These are phyloP conservation scores for Drosophila emarginata DNA, from an alignment of 2,888 invertebrate species.

Conservation along the genomic window DNA sequence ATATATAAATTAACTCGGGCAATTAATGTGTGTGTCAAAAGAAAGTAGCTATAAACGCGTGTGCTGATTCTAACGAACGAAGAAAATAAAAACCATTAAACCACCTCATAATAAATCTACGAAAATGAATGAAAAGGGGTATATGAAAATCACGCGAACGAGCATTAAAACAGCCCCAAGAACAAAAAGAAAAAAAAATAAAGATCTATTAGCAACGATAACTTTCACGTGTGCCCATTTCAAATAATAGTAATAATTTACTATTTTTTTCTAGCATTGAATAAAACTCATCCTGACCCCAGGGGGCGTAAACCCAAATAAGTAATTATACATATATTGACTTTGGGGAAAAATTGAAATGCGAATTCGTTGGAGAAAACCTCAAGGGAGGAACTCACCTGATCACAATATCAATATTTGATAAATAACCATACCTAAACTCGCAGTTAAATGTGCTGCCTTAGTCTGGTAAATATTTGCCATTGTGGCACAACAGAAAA, in stretches of 20 bases:
- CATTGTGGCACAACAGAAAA: background rate
- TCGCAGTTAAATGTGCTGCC: background rate
- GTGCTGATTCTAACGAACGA: constrained; percentile 7
- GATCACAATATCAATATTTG: constrained; percentile 4
- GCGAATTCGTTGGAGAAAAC: background rate
- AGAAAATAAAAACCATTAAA: constrained; percentile 32
- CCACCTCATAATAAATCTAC: constrained; percentile 33
- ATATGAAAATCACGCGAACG: constrained; percentile 24
- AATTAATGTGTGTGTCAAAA: background rate
- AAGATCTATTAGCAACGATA: constrained; percentile 37
- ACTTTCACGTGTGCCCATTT: constrained; percentile 40
- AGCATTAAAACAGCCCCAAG: background rate
- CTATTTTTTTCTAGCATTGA: background rate
- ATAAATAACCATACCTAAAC: constrained; percentile 5
- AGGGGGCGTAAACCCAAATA: constrained; percentile 34
- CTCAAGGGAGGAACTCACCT: background rate
- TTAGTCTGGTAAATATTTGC: background rate
- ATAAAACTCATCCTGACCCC: background rate
- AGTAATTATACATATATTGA: constrained; percentile 56
- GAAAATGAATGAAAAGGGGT: constrained; percentile 4
- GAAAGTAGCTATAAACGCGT: background rate
- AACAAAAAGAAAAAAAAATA: background rate
- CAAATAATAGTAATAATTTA: constrained; percentile 35
- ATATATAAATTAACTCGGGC: constrained; percentile 3
- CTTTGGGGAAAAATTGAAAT: constrained; percentile 22